Conservation (phyloP, 2,113 vertebrate species). For the Hippopotamus amphibius region DNA sequence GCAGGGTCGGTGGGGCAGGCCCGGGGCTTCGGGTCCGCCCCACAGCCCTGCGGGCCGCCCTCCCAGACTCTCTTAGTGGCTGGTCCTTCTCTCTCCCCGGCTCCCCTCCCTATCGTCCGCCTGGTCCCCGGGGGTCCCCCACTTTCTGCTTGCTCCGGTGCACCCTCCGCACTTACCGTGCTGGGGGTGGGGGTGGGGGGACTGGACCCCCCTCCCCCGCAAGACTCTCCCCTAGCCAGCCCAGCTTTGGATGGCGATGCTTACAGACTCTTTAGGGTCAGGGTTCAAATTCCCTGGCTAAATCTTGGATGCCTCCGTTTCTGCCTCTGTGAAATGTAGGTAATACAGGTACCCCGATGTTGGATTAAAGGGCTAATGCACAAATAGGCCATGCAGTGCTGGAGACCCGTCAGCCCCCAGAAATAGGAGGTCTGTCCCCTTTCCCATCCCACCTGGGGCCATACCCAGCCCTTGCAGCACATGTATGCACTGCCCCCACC, state of each 20-base stretch:
- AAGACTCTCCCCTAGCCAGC: too few relatives aligned
- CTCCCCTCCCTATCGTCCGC: not conserved
- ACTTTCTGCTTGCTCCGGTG: too few relatives aligned
- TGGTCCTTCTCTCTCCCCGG: not conserved
- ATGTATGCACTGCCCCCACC: not conserved
- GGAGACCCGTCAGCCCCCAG: not conserved
- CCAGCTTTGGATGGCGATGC: accelerated
- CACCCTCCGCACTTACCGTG: not conserved
- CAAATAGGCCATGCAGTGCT: not conserved
- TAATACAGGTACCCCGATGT: not conserved
- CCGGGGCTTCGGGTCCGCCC: not conserved
- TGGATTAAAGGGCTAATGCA: not conserved
- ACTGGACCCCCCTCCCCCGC: too few relatives aligned
- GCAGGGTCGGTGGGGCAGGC: not conserved
- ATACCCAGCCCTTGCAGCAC: not conserved
- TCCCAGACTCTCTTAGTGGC: not conserved
- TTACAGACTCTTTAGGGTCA: not conserved
- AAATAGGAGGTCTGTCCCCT: not conserved
- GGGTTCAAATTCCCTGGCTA: not conserved
- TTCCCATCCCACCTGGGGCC: too few relatives aligned
- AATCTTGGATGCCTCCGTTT: not conserved
- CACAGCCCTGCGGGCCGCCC: accelerated
- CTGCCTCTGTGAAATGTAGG: not conserved
- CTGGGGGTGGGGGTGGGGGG: too few relatives aligned
- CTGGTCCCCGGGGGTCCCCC: too few relatives aligned